These are phyloP conservation scores for Aphyosemion australe DNA, from an alignment of 2,113 vertebrate species.

Conservation along the genomic window DNA sequence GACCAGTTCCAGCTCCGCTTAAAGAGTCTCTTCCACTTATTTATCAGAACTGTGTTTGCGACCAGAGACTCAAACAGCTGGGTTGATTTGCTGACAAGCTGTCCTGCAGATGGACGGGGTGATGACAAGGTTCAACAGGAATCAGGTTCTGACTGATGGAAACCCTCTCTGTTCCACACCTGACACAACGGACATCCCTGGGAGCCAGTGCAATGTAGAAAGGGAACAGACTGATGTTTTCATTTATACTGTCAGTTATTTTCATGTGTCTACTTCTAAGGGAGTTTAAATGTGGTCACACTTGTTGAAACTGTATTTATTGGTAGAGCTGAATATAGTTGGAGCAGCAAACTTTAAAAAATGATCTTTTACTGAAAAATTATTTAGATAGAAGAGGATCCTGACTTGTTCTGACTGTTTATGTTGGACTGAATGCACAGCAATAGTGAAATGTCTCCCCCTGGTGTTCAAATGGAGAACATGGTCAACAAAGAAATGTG, in stretches of 20 bases:
- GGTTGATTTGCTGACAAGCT: slow-evolving; percentile 59
- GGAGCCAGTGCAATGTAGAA: slow-evolving; percentile 77
- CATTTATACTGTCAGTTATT: slow-evolving; percentile 56
- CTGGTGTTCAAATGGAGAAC: slow-evolving; percentile 51
- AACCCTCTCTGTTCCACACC: slow-evolving; percentile 55
- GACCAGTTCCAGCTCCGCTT: slow-evolving; percentile 64
- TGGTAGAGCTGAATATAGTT: slow-evolving; percentile 58
- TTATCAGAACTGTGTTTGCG: slow-evolving; percentile 52
- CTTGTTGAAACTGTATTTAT: slow-evolving; percentile 71
- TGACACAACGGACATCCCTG: slow-evolving; percentile 63
- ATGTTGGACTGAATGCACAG: slow-evolving; percentile 29
- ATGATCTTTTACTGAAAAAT: slow-evolving; percentile 15
- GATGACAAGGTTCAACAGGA: slow-evolving; percentile 59
- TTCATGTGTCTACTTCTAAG: slow-evolving; percentile 44
- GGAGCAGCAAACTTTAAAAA: slow-evolving; percentile 41
- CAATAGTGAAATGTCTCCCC: slow-evolving; percentile 65
- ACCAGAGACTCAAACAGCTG: slow-evolving; percentile 60
- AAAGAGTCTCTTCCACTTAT: slow-evolving; percentile 60
- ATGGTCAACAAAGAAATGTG: not conserved
- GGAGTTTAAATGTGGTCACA: slow-evolving; percentile 67
- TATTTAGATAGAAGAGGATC: slow-evolving; percentile 24
- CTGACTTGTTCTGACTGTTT: slow-evolving; percentile 10
- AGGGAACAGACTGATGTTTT: slow-evolving; percentile 64
- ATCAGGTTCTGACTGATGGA: slow-evolving; percentile 59
- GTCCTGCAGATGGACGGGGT: slow-evolving; percentile 44